Percentiles rank a stretch among this genome's conserved stretches.
phyloP scores from a whole-genome alignment of 2,113 vertebrate species.

The Microcebus ravelobensis region DNA sequence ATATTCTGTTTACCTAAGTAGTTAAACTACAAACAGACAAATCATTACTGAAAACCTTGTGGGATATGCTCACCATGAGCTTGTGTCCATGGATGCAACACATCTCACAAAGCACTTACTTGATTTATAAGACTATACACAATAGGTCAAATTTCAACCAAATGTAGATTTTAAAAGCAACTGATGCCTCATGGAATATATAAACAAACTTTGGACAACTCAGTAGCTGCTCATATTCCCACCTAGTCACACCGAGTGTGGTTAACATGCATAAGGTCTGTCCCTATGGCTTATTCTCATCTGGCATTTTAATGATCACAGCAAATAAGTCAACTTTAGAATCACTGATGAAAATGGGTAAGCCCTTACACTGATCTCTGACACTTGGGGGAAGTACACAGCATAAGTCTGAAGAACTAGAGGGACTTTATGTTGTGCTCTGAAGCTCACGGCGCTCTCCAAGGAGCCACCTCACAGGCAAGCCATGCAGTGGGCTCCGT shows the following conservation, averaged over 20 bases:
- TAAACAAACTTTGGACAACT: neutral
- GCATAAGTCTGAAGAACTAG: neutral
- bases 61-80: neutral
- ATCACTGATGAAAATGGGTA: neutral
- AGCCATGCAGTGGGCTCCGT: neutral
- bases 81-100: neutral
- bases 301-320: neutral
- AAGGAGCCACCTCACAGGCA: neutral
- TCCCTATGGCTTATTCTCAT: neutral
- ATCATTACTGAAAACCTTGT: neutral
- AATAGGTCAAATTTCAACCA: neutral
- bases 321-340: neutral
- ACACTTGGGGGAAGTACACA: neutral
- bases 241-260: rapidly evolving
- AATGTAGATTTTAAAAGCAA: neutral
- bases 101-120: neutral
- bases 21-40: constrained; percentile 65
- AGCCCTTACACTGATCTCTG: neutral
- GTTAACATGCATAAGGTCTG: neutral
- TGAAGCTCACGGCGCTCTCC: neutral
- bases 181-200: neutral
- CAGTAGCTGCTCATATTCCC: neutral
- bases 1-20: constrained; percentile 73
- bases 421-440: rapidly evolving
- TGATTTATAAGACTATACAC: neutral